Conservation (phyloP, 2,797 vertebrate species). For the Schizothorax lantsangensis region DNA sequence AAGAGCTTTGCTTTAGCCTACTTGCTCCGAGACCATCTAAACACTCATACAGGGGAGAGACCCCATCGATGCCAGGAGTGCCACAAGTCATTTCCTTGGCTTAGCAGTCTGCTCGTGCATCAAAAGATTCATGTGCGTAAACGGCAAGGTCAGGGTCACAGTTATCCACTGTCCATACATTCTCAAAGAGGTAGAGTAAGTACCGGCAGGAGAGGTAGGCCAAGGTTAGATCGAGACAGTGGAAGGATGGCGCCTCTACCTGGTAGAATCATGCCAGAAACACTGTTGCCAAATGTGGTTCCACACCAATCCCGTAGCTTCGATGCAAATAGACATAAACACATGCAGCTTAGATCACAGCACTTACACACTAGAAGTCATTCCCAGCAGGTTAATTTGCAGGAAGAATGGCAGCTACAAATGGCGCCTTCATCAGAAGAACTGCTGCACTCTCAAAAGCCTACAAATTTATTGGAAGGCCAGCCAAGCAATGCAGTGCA, state of each 20-base stretch:
- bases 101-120: slow-evolving; percentile 83
- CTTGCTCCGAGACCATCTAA: slow-evolving; percentile 83
- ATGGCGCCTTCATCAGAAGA: slow-evolving; percentile 34
- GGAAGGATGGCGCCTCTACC: slow-evolving; percentile 59
- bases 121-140: slow-evolving; percentile 83
- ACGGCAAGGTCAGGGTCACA: slow-evolving; percentile 69
- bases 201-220: slow-evolving; percentile 70
- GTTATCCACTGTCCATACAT: slow-evolving; percentile 56
- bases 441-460: slow-evolving; percentile 52
- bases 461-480: slow-evolving; percentile 33
- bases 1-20: slow-evolving; percentile 83
- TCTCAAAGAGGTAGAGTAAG: slow-evolving; percentile 55
- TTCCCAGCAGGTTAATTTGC: slow-evolving; percentile 65
- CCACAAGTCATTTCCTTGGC: slow-evolving; percentile 82
- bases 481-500: slow-evolving; percentile 31
- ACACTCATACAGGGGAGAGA: slow-evolving; percentile 83
- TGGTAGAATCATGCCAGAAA: slow-evolving; percentile 62
- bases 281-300: slow-evolving; percentile 64
- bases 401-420: slow-evolving; percentile 65
- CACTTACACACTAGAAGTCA: slow-evolving; percentile 59
- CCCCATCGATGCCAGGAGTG: slow-evolving; percentile 83
- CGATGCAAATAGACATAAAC: slow-evolving; percentile 63
- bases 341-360: slow-evolving; percentile 62
- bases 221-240: slow-evolving; percentile 64
- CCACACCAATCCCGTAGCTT: slow-evolving; percentile 64